A percentile compares a stretch with the other conserved stretches of the same genome.
These are phyloP conservation scores for Arctocebus calabarensis DNA, from an alignment of 2,797 vertebrate species.

Conservation along the genomic window DNA sequence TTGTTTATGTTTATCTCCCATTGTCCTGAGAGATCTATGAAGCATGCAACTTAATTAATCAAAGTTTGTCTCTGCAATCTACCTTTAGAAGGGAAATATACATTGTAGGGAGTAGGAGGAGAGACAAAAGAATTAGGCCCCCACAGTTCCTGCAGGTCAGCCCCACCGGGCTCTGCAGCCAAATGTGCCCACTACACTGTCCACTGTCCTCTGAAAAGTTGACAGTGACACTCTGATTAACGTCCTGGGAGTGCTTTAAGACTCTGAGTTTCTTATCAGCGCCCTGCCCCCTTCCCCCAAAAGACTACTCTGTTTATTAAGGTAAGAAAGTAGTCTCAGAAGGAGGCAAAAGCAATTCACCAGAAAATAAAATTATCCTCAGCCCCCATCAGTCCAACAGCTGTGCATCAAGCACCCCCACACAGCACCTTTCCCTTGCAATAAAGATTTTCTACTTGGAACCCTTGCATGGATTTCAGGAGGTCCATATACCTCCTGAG, in stretches of 20 bases:
- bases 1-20: background rate
- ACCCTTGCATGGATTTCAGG: background rate
- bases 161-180: too few relatives aligned
- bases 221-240: background rate
- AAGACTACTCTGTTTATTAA: background rate
- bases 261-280: background rate
- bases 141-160: background rate
- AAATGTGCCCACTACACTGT: rapidly evolving
- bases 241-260: background rate
- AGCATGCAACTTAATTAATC: background rate
- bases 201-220: background rate
- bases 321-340: background rate
- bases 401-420: too few relatives aligned
- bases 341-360: background rate
- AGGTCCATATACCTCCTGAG: background rate
- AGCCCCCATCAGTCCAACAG: rapidly evolving
- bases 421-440: background rate
- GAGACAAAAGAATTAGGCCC: background rate
- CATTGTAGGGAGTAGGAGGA: background rate
- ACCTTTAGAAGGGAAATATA: background rate
- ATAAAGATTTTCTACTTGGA: background rate
- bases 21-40: background rate
- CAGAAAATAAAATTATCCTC: background rate
- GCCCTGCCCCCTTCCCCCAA: too few relatives aligned
- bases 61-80: background rate